These are phyloP conservation scores for Siniperca obscura DNA, from an alignment of 2,797 vertebrate genomes.

Conservation along the genomic window DNA sequence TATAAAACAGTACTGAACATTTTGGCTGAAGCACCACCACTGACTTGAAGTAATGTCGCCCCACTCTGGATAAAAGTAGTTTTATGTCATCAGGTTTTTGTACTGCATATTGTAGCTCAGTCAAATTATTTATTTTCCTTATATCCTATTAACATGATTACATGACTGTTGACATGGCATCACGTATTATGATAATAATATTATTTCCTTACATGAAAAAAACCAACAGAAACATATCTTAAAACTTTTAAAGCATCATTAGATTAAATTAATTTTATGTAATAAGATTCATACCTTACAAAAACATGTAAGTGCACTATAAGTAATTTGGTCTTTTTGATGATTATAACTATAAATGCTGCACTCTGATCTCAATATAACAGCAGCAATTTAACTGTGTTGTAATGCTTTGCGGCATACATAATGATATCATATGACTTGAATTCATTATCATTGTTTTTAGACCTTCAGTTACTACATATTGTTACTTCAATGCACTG, in stretches of 20 bases:
- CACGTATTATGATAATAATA: background rate
- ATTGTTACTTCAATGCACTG: too few species aligned
- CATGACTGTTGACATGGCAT: background rate
- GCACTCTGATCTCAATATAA: background rate
- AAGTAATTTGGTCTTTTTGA: background rate
- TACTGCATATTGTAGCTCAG: background rate
- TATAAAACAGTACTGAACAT: too few species aligned
- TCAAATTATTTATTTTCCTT: background rate
- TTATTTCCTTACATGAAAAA: background rate
- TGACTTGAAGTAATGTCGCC: background rate
- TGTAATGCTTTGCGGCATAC: background rate
- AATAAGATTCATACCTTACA: background rate
- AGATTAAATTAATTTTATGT: background rate
- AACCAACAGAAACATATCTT: background rate
- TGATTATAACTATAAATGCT: background rate
- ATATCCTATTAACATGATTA: background rate
- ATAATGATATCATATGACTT: background rate
- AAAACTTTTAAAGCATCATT: background rate
- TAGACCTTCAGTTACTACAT: too few species aligned
- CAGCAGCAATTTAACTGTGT: background rate
- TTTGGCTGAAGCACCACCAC: rapidly evolving
- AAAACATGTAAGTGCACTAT: background rate
- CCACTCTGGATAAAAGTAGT: background rate
- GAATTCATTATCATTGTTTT: too few species aligned
- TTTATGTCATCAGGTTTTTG: background rate